These are phyloP conservation scores for Carcharodon carcharias DNA, from an alignment of 2,797 vertebrate genomes.

Conservation along the genomic window DNA sequence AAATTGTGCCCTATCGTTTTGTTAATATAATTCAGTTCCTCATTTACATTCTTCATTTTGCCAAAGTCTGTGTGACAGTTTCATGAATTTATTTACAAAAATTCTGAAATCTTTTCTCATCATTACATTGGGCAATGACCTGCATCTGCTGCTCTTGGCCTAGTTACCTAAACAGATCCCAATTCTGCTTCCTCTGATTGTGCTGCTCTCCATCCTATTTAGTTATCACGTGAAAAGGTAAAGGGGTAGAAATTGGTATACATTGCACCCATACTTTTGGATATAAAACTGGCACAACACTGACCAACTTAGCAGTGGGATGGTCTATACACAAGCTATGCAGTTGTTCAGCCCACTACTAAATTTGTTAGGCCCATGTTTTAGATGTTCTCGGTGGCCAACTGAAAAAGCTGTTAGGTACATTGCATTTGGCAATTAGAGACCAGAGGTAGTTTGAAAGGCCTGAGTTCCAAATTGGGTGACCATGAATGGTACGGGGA, in stretches of 20 bases:
- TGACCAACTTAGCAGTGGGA: background rate
- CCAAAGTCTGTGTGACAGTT: background rate
- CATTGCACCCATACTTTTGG: background rate
- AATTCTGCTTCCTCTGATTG: background rate
- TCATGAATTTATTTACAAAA: background rate
- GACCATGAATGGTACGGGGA: background rate
- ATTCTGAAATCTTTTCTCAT: background rate
- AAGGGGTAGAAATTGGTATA: background rate
- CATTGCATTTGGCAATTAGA: background rate
- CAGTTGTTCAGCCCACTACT: background rate
- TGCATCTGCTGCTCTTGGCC: background rate
- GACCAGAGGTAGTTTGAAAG: background rate
- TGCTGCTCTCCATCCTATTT: background rate
- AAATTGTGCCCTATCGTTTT: background rate
- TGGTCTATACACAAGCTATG: background rate
- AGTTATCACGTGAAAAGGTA: background rate
- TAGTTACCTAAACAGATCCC: background rate
- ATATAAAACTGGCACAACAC: background rate
- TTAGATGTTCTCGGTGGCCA: background rate
- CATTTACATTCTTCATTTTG: background rate
- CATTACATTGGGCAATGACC: background rate
- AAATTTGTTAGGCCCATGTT: background rate
- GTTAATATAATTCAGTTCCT: background rate
- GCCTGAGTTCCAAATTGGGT: background rate
- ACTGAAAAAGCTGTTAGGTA: background rate